Percentiles rank a stretch among this genome's conserved stretches.
phyloP scores from a whole-genome alignment of 2,888 invertebrate species.

The Syritta pipiens region DNA sequence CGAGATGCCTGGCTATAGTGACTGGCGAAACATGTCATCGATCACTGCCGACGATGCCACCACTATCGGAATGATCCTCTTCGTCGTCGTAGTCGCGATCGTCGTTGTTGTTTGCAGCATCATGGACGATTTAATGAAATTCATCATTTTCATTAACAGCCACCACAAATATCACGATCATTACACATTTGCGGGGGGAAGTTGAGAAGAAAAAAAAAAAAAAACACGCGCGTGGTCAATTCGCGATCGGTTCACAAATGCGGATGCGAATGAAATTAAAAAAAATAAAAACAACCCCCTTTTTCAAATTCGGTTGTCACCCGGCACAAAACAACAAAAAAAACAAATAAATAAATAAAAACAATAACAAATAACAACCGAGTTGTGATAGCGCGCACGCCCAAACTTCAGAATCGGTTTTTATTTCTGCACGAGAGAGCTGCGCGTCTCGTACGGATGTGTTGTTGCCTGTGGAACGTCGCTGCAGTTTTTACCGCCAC shows the following conservation, averaged over 20 bases:
- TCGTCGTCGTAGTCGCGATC: background rate
- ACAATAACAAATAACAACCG: constrained; percentile 40
- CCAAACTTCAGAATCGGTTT: constrained; percentile 57
- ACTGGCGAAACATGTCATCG: background rate
- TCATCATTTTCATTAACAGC: constrained; percentile 39
- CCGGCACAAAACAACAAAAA: constrained; percentile 5
- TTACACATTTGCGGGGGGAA: too few species aligned
- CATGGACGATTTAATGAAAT: constrained; percentile 1
- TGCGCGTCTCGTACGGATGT: constrained; percentile 53
- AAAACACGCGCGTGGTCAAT: too few species aligned
- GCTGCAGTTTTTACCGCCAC: constrained; percentile 48
- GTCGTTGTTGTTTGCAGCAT: too few species aligned
- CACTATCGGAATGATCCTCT: background rate
- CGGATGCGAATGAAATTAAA: too few species aligned
- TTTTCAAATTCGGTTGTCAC: too few species aligned
- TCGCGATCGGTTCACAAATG: too few species aligned
- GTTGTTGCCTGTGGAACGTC: constrained; percentile 48
- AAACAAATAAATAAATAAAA: background rate
- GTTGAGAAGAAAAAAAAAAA: too few species aligned
- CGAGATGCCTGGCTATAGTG: background rate
- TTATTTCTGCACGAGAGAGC: constrained; percentile 53
- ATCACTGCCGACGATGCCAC: constrained; percentile 11
- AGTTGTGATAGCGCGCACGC: constrained; percentile 50
- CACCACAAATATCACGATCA: too few species aligned
- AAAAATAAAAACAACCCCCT: too few species aligned